Evolutionary conservation across 2,888 invertebrate genomes (phyloP).

Genomic region (Drosophila hawaiiensis): DNA sequence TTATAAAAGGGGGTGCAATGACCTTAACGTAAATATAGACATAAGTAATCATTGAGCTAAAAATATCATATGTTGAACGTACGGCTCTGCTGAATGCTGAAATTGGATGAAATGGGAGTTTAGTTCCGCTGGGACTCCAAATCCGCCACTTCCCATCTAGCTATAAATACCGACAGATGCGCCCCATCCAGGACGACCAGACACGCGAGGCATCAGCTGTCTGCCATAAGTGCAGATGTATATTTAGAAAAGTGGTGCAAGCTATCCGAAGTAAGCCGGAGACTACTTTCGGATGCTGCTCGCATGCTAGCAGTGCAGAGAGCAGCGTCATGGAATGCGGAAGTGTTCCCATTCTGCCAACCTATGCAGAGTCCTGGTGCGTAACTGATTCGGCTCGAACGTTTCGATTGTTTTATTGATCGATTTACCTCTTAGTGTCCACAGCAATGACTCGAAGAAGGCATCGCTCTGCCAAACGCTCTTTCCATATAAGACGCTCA

Average conservation of each 20-base stretch:
- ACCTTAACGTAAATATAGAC: slow-evolving; percentile 16
- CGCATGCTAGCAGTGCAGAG: slow-evolving; percentile 37
- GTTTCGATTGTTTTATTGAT: background rate
- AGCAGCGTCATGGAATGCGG: slow-evolving; percentile 76
- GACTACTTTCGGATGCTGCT: slow-evolving; percentile 14
- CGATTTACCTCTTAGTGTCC: slow-evolving; percentile 7
- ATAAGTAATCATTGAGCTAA: slow-evolving; percentile 6
- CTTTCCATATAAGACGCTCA: slow-evolving; percentile 67
- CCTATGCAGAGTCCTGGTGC: slow-evolving; percentile 77
- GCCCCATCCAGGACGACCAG: slow-evolving; percentile 24
- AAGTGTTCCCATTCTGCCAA: slow-evolving; percentile 67
- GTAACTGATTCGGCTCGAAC: slow-evolving; percentile 15
- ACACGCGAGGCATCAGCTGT: slow-evolving; percentile 46
- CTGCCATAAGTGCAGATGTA: background rate
- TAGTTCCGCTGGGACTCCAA: slow-evolving; percentile 46
- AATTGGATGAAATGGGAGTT: slow-evolving; percentile 6
- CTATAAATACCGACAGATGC: slow-evolving; percentile 41
- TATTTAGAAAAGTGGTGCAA: slow-evolving; percentile 24
- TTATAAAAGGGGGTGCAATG: slow-evolving; percentile 22
- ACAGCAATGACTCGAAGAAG: slow-evolving; percentile 44
- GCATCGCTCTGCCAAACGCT: slow-evolving; percentile 66
- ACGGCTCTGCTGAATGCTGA: background rate
- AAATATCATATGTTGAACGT: slow-evolving; percentile 29
- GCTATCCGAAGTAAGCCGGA: slow-evolving; percentile 7
- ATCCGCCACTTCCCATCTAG: slow-evolving; percentile 44